Evolutionary conservation across 2,888 invertebrate species (phyloP).

Genomic region (Labia minor): DNA sequence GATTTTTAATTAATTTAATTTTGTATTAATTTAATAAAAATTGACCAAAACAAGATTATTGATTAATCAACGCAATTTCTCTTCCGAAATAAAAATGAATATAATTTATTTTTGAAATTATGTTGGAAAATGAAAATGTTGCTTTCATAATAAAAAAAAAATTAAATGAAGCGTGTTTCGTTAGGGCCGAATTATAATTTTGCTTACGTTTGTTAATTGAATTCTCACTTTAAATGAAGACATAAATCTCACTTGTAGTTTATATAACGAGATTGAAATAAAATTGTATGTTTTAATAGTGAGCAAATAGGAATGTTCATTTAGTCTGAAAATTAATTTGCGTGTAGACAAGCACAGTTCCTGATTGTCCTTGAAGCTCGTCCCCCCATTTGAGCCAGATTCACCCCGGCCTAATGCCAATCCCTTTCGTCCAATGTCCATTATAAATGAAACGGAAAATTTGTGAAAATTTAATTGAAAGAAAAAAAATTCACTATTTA

Average conservation of each 20-base stretch:
- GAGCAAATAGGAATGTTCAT: constrained; percentile 1
- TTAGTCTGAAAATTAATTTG: not conserved
- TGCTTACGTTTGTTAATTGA: not conserved
- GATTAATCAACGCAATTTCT: too few species aligned
- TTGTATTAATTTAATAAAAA: too few species aligned
- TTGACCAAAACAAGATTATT: too few species aligned
- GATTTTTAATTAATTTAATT: too few species aligned
- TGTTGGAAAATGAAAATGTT: too few species aligned
- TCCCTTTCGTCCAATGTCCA: not conserved
- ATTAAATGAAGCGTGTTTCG: too few species aligned
- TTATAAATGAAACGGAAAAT: not conserved
- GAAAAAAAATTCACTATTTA: too few species aligned
- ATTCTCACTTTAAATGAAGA: not conserved
- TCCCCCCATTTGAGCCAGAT: not conserved
- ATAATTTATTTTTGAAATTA: too few species aligned
- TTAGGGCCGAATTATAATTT: not conserved
- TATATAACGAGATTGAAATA: constrained; percentile 13
- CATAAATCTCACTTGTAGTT: constrained; percentile 5
- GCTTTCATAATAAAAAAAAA: too few species aligned
- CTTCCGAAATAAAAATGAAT: too few species aligned
- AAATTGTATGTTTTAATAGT: constrained; percentile 13
- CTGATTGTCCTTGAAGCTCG: not conserved
- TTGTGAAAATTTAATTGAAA: not conserved
- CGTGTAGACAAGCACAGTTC: not conserved
- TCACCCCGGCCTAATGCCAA: too few species aligned